Base-by-base conservation (phyloP, 2,113 vertebrate species). In the Ginglymostoma cirratum region DNA sequence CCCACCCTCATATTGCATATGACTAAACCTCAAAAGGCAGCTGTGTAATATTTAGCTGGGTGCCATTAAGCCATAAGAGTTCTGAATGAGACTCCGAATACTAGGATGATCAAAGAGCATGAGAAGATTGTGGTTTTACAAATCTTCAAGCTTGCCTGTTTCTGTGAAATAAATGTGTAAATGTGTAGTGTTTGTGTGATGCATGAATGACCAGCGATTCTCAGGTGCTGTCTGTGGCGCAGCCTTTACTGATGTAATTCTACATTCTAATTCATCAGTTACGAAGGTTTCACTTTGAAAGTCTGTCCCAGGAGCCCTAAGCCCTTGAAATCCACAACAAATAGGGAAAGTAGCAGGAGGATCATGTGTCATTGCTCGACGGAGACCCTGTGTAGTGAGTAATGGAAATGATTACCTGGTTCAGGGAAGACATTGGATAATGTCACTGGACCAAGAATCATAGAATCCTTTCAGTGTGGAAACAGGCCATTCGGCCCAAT, bases 161-260 rank as follows among this genome's bases (percentile, higher is more conserved):
- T 12, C 52, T 34, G 72, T n/a, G 72, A 90, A 90, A 52, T 90
- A 34, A 61, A 12, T 90, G 87, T 52, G 55, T 12, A 61, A 24
- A 38, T 90, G 87, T 55, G 27, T 34, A 90, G 34, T 90, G 34
- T 65, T 92, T 92, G 48, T 89, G 48, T 24, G 8, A 89, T 55
- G 23, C 45, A 55, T 55, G 48, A 55, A 23, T 23, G 52, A 23
- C 30, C 48, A 55, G 27, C 45, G 14, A 27, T 48, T 89, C 86
- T 89, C 86, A 30, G 86, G 86, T 89, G 86, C 86, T 89, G 10
- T 89, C 86, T 89, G 86, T 89, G 86, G 48, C 30, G 55, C 86
- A 89, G 48, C 45, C 27, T 89, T 89, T 27, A 10, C 86, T 55
- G 86, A 7, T 8, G 55, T 55, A 89, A 89, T 89, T 89, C 86